Base-by-base conservation (phyloP, 92 coral and sea anemone species). In the Metridium senile region DNA sequence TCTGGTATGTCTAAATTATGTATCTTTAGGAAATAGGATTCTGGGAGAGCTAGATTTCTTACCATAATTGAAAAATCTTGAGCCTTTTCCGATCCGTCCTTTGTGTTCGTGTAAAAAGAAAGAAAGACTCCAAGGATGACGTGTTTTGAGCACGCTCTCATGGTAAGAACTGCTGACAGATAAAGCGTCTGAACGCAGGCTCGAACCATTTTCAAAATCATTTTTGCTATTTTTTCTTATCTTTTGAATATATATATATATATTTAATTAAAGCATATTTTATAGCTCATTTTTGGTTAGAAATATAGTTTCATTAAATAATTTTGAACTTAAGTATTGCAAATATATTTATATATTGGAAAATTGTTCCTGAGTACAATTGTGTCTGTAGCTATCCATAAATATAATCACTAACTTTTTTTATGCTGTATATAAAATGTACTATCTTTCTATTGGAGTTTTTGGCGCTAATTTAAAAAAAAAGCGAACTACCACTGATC, bases 141-240 rank as follows among this genome's bases (percentile, higher is more conserved):
- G 97, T 91, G 97, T 91, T 80, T 83, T 59, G 83, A 83, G 97
- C 97, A 91, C 87, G 89, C 66, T 68, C 71, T 23, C 26, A 28
- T 72, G 82, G 68, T 4, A 28, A n/a, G 30, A 9, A 25, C 70
- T 70, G 79, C 91, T 79, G 90, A 58, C 28, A 21, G 62, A 17
- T 17, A 32, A 32, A n/a, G n/a, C 28, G 46, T 71, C 68, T 30
- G 34, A 49, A 73, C 79, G 68, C 56, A 30, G 35, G 62, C 28
- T 68, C 35, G 21, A 57, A n/a, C 6, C 49, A 13, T 6, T 4
- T n/a, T n/a, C n/a, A 33, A 59, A 28, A 35, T 30, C 25, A n/a
- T 26, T 26, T n/a, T 22, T 66, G 20, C 16, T 3, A 22, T 7
- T 28, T 6, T 27, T 8, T 56, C 9, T 6, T 29, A 23, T 29